Evolutionary conservation across 2,888 invertebrate genomes (phyloP).

Genomic region (Callyntrura guangdongensis): DNA sequence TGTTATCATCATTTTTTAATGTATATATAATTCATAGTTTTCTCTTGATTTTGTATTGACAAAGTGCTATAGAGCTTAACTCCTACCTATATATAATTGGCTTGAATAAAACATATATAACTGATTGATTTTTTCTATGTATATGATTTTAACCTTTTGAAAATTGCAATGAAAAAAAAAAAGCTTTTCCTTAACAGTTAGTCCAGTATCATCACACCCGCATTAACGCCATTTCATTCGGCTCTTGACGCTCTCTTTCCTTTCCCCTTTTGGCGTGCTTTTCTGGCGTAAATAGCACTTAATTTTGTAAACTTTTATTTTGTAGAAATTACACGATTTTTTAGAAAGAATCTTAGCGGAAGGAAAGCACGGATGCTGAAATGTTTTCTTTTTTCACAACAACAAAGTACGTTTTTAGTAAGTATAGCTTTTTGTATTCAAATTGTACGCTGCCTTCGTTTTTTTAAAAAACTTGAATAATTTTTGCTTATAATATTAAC

Average conservation of each 20-base stretch:
- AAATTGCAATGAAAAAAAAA: not conserved
- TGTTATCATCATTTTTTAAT: slow-evolving; percentile 17
- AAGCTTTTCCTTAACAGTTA: not conserved
- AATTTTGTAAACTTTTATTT: too few species aligned
- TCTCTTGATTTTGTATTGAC: not conserved
- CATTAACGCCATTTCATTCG: not conserved
- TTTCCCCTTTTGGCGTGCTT: too few species aligned
- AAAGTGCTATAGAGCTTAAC: not conserved
- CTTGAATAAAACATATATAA: not conserved
- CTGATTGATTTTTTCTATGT: slow-evolving; percentile 34
- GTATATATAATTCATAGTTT: not conserved
- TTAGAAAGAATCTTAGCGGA: slow-evolving; percentile 40
- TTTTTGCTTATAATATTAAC: not conserved
- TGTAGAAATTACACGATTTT: slow-evolving; percentile 1
- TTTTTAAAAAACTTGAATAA: not conserved
- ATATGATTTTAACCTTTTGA: not conserved
- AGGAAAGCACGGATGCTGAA: slow-evolving; percentile 74
- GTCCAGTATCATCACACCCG: not conserved
- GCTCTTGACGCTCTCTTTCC: not conserved
- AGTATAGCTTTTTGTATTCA: slow-evolving; percentile 1
- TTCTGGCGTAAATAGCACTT: not conserved
- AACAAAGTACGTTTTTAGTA: not conserved
- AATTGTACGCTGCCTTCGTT: not conserved
- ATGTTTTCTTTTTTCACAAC: slow-evolving; percentile 20
- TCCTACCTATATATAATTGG: slow-evolving; percentile 14